phyloP scores from a whole-genome alignment of 2,888 invertebrate genomes.

The Hirtodrosophila trivittata region DNA sequence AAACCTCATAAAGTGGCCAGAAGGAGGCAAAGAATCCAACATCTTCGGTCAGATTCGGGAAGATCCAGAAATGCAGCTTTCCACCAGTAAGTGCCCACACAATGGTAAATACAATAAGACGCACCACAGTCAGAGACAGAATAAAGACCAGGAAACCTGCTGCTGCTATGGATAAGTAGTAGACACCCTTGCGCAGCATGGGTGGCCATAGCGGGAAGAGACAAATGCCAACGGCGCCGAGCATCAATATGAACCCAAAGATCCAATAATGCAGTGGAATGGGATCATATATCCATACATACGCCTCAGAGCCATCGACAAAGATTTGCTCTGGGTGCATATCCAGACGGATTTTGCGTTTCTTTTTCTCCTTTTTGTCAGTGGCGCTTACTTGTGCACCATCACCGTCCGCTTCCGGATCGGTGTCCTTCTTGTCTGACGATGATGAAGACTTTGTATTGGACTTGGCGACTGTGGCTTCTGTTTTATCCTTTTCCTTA shows the following conservation, averaged over 20 bases:
- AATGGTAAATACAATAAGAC: constrained; percentile 94
- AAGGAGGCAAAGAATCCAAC: constrained; percentile 99
- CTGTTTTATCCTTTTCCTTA: constrained; percentile 71
- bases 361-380: constrained; percentile 86
- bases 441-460: constrained; percentile 32
- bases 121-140: constrained; percentile 93
- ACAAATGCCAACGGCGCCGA: constrained; percentile 97
- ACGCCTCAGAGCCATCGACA: constrained; percentile 96
- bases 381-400: constrained; percentile 50
- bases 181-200: constrained; percentile 95
- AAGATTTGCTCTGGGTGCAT: constrained; percentile 98
- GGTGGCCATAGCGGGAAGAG: constrained; percentile 99
- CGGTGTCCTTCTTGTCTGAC: constrained; percentile 73
- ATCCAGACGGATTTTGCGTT: constrained; percentile 96
- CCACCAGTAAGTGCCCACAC: constrained; percentile 95
- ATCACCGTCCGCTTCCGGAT: constrained; percentile 66
- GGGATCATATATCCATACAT: constrained; percentile 99
- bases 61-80: constrained; percentile 97
- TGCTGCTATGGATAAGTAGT: constrained; percentile 97
- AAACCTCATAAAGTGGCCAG: constrained; percentile 96
- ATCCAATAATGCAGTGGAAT: constrained; percentile 97
- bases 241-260: constrained; percentile 93
- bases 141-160: constrained; percentile 98
- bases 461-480: constrained; percentile 25
- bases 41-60: constrained; percentile 99